These are phyloP conservation scores for Petroica traversi DNA, from an alignment of 2,113 vertebrate species.

Conservation along the genomic window DNA sequence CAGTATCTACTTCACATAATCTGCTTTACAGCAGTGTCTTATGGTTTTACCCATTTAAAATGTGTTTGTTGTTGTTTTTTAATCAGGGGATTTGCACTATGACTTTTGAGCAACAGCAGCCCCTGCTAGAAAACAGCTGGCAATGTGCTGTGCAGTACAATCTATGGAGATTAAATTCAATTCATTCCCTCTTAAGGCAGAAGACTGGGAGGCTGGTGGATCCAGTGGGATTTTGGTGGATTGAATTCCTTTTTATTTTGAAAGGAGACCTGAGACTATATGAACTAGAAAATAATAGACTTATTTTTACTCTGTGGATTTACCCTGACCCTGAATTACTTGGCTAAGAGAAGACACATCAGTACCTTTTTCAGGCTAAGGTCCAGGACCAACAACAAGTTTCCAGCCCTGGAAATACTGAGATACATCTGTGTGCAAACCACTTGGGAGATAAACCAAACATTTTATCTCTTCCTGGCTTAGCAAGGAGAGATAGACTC, in stretches of 20 bases:
- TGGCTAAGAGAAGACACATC: background rate
- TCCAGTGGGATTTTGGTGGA: constrained; percentile 25
- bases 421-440: background rate
- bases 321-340: background rate
- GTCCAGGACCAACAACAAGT: background rate
- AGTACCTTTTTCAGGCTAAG: background rate
- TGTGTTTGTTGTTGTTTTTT: constrained; percentile 17
- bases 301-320: background rate
- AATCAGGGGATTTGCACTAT: constrained; percentile 28
- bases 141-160: background rate
- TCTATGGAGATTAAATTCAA: constrained; percentile 14
- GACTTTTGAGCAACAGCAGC: constrained; percentile 4
- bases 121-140: constrained; percentile 26
- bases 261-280: background rate
- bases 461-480: background rate
- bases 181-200: background rate
- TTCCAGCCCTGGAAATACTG: background rate
- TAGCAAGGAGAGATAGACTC: background rate
- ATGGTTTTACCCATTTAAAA: constrained; percentile 51
- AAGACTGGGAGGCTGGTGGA: background rate
- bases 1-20: constrained; percentile 56
- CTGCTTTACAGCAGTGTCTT: constrained; percentile 34
- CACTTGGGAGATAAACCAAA: background rate
- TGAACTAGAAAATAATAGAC: background rate
- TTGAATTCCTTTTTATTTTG: constrained; percentile 2